A percentile compares a stretch with the other conserved stretches of the same genome.
Evolutionary conservation across 2,797 vertebrate species (phyloP).

Genomic region (Lutjanus campechanus): DNA sequence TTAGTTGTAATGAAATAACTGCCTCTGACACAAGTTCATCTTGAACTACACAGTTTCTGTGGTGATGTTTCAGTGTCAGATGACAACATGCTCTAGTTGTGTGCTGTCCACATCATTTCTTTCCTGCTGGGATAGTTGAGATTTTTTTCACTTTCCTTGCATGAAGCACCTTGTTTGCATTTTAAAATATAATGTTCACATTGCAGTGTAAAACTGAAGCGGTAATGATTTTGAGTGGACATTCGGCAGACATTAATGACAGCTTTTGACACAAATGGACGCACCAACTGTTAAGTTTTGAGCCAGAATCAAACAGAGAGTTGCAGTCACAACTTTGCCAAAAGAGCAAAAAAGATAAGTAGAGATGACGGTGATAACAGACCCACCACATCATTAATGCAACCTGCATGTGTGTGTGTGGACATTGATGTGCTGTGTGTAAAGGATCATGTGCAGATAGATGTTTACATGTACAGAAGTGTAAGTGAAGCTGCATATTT

Average conservation of each 20-base stretch:
- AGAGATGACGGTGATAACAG: too few relatives aligned
- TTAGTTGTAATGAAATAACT: not conserved
- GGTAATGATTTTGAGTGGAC: not conserved
- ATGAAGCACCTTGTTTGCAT: not conserved
- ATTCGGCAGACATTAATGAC: not conserved
- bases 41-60: not conserved
- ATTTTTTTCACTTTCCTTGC: not conserved
- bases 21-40: not conserved
- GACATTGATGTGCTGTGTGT: not conserved
- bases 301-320: not conserved
- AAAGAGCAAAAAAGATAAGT: not conserved
- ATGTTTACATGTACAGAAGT: conserved; percentile 6
- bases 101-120: too few relatives aligned
- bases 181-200: not conserved
- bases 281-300: not conserved
- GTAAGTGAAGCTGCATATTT: not conserved
- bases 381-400: not conserved
- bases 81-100: not conserved
- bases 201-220: not conserved
- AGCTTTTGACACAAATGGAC: not conserved
- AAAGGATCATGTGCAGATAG: not conserved
- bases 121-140: not conserved
- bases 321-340: not conserved
- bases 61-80: not conserved
- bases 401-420: not conserved